A percentile compares a stretch with the other conserved stretches of the same genome.
phyloP scores from a whole-genome alignment of 1,140 invertebrate species.

The Periplaneta americana region DNA sequence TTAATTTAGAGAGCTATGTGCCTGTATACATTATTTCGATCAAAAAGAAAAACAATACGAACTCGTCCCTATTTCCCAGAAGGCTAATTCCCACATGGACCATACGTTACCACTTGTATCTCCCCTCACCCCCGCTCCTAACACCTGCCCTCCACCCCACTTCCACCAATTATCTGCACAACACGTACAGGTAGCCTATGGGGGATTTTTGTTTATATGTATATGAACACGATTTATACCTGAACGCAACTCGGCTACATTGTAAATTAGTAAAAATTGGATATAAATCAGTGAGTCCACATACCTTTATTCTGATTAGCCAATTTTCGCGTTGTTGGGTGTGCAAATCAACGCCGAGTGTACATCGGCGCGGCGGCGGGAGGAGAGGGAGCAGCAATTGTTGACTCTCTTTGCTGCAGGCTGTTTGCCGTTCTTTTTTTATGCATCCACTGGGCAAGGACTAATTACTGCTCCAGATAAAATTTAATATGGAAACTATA shows the following conservation, averaged over 20 bases:
- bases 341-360: neutral
- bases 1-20: neutral
- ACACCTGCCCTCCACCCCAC: neutral
- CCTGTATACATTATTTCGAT: neutral
- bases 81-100: conserved; percentile 2
- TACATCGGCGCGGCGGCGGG: neutral
- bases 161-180: neutral
- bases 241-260: neutral
- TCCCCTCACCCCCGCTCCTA: neutral
- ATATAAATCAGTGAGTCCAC: conserved; percentile 8
- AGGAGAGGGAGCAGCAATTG: neutral
- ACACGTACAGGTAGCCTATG: neutral
- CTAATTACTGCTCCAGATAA: neutral
- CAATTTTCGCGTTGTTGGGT: neutral
- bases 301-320: conserved; percentile 11
- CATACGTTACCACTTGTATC: neutral
- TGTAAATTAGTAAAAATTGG: conserved; percentile 13
- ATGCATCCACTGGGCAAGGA: neutral
- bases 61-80: neutral
- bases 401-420: neutral
- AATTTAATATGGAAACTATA: too few relatives aligned
- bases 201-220: conserved; percentile 6
- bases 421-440: neutral
- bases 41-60: neutral
- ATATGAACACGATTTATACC: conserved; percentile 10